Evolutionary conservation across 2,113 vertebrate species (phyloP).

Genomic region (Neodon shergylaensis): DNA sequence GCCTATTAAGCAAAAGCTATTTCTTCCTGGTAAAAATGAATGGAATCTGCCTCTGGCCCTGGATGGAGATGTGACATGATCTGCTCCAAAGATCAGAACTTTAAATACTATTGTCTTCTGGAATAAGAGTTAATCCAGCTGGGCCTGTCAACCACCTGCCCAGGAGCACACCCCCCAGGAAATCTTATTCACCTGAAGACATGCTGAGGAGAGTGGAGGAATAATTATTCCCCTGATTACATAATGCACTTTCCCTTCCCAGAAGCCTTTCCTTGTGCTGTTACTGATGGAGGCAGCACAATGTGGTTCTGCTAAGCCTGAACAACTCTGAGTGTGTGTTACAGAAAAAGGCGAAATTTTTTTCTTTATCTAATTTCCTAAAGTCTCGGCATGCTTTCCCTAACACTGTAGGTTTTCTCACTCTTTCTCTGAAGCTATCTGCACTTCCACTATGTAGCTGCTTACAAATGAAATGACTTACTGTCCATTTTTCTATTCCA

Average conservation of each 20-base stretch:
- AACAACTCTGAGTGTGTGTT: neutral
- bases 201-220: neutral
- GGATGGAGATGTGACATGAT: neutral
- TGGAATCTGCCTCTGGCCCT: neutral
- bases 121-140: neutral
- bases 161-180: neutral
- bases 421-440: neutral
- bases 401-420: neutral
- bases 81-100: neutral
- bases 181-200: neutral
- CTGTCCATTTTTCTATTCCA: neutral
- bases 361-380: neutral
- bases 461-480: neutral
- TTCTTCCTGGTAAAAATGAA: neutral
- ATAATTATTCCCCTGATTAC: constrained; percentile 2
- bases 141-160: neutral
- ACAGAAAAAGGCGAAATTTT: neutral
- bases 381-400: neutral
- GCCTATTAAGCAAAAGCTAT: neutral
- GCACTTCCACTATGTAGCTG: neutral
- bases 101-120: neutral
- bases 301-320: neutral
- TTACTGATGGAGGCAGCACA: neutral
- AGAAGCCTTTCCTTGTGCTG: neutral
- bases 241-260: neutral